These are phyloP conservation scores for Vulpes ferrilata DNA, from an alignment of 2,113 vertebrate genomes.

Conservation along the genomic window DNA sequence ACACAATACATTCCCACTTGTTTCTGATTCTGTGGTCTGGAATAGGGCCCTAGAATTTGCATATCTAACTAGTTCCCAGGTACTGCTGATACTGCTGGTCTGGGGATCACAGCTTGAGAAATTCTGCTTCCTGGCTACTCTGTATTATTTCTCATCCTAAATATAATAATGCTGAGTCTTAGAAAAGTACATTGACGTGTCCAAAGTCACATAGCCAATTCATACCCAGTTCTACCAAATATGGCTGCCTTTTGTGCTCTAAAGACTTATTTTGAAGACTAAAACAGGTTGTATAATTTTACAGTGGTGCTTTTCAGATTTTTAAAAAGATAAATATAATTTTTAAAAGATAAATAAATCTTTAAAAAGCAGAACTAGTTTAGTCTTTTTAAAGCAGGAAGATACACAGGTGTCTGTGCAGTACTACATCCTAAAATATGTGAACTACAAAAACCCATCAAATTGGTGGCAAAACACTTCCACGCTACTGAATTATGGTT, in stretches of 20 bases:
- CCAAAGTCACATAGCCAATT: not conserved
- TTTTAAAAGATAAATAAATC: not conserved
- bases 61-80: not conserved
- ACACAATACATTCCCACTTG: not conserved
- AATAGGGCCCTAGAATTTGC: not conserved
- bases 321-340: slow-evolving; percentile 11
- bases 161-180: not conserved
- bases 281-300: not conserved
- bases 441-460: not conserved
- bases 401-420: not conserved
- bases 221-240: not conserved
- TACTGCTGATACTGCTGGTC: not conserved
- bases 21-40: not conserved
- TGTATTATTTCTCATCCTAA: not conserved
- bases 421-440: not conserved
- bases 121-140: not conserved
- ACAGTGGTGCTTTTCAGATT: not conserved
- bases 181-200: not conserved
- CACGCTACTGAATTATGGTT: not conserved
- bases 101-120: not conserved
- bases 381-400: not conserved
- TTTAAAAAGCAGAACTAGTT: not conserved
- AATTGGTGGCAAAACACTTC: not conserved
- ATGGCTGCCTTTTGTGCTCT: not conserved
- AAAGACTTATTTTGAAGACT: not conserved